Evolutionary conservation across 2,113 vertebrate genomes (phyloP).

Genomic region (Aepyceros melampus): DNA sequence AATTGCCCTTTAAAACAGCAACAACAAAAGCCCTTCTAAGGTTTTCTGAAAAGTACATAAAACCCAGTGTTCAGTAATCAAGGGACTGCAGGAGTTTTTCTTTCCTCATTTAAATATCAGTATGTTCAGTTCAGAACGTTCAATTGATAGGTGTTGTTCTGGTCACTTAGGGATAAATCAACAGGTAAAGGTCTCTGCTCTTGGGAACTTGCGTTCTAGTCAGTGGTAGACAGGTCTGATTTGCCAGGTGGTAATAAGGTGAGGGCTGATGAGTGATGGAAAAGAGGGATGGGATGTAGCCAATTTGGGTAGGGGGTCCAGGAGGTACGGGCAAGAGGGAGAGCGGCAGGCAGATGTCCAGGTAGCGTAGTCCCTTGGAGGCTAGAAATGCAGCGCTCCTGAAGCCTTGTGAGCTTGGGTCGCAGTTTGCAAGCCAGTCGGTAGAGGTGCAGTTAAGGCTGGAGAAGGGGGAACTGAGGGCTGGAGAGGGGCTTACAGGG

Average conservation of each 20-base stretch:
- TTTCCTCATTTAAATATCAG: background rate
- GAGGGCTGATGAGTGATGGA: background rate
- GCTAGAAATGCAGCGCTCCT: background rate
- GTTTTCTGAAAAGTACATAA: background rate
- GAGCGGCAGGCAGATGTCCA: background rate
- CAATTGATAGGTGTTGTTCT: background rate
- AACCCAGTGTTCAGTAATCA: background rate
- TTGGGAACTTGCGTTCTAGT: background rate
- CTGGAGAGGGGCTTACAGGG: background rate
- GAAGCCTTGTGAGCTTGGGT: background rate
- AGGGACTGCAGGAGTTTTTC: background rate
- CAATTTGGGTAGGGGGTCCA: background rate
- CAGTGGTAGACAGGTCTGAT: background rate
- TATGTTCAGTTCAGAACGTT: background rate
- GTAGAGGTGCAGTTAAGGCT: background rate
- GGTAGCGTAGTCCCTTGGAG: background rate
- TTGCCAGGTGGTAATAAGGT: background rate
- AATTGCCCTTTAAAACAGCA: background rate
- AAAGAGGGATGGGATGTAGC: background rate
- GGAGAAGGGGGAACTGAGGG: background rate
- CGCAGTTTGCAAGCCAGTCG: background rate
- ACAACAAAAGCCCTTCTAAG: background rate
- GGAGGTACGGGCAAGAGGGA: background rate
- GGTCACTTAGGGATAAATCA: background rate
- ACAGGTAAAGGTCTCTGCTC: background rate